These are phyloP conservation scores for Gouania willdenowi DNA, from an alignment of 2,797 vertebrate genomes.

Conservation along the genomic window DNA sequence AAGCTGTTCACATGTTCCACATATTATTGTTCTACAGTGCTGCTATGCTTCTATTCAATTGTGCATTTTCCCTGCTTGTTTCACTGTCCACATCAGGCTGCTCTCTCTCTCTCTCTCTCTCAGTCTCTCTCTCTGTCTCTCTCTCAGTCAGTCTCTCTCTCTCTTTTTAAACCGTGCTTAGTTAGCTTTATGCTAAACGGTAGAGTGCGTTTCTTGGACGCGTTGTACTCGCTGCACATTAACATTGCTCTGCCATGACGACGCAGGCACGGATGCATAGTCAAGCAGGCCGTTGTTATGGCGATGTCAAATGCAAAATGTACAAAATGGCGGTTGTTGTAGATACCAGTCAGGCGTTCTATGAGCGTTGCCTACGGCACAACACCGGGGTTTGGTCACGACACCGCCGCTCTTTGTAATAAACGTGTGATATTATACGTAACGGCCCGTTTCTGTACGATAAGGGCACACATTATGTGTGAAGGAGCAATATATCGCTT, in stretches of 20 bases:
- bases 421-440: not conserved
- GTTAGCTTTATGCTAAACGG: slow-evolving; percentile 29
- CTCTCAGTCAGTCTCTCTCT: slow-evolving; percentile 49
- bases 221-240: slow-evolving; percentile 20
- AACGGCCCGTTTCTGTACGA: not conserved
- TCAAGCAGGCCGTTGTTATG: slow-evolving; percentile 81
- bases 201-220: slow-evolving; percentile 36
- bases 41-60: slow-evolving; percentile 51
- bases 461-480: not conserved
- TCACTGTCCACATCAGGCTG: slow-evolving; percentile 66
- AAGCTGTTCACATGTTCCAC: slow-evolving; percentile 52
- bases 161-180: no score
- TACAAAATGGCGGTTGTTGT: slow-evolving; percentile 86
- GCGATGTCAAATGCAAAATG: slow-evolving; percentile 83
- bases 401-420: slow-evolving; percentile 1
- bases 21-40: slow-evolving; percentile 36
- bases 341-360: slow-evolving; percentile 66
- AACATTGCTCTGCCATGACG: slow-evolving; percentile 54
- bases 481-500: not conserved
- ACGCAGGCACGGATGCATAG: slow-evolving; percentile 63
- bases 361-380: slow-evolving; percentile 30
- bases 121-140: slow-evolving; percentile 46
- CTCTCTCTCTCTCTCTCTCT: slow-evolving; percentile 42
- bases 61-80: slow-evolving; percentile 63
- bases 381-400: slow-evolving; percentile 53